Evolutionary conservation across 92 coral and sea anemone species (phyloP), one percentile per base, ranked within the genome.

Genomic region (Zoanthus sociatus): DNA sequence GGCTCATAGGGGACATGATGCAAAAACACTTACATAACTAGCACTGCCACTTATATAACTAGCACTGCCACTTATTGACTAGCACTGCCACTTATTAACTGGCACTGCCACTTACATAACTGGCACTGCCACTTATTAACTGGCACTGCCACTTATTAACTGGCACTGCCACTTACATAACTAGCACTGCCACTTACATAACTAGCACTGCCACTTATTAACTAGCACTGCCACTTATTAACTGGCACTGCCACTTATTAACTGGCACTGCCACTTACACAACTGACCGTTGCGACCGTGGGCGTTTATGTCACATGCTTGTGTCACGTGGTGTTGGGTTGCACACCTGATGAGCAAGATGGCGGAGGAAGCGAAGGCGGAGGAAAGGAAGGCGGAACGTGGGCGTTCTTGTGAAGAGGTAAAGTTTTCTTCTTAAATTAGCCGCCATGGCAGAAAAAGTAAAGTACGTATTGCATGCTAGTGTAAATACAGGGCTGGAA

Each of bases 361-460:
- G 26, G 26, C 26, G 26, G 26, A 26, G 26, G 26, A 26, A 1
- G 71, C 30, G 7, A 26, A 7, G 71, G 18, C 20, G 20, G 71
- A 13, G 20, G 20, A 17, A 66, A 26, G 26, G 26, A 26, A 69
- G 73, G 7, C 6, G 73, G 73, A 69, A 69, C 6, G 73, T 30
- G 73, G 73, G 13, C 73, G 73, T 69, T 69, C 33, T 69, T 69
- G 73, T 69, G 44, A 69, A 69, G 73, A 69, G 73, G 73, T 69
- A 69, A 20, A 69, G 44, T 69, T 69, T 69, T 69, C 73, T 69
- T 69, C 73, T n/a, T 69, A 26, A 69, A 69, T 69, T 69, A 69
- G 73, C 37, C 73, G 37, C 73, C 73, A 69, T 26, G 37, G 33
- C 73, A 69, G 18, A 69, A n/a, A 26, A 69, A 8, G 73, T 69